Evolutionary conservation across 1,140 invertebrate genomes (phyloP).

Genomic region (Achroia grisella): DNA sequence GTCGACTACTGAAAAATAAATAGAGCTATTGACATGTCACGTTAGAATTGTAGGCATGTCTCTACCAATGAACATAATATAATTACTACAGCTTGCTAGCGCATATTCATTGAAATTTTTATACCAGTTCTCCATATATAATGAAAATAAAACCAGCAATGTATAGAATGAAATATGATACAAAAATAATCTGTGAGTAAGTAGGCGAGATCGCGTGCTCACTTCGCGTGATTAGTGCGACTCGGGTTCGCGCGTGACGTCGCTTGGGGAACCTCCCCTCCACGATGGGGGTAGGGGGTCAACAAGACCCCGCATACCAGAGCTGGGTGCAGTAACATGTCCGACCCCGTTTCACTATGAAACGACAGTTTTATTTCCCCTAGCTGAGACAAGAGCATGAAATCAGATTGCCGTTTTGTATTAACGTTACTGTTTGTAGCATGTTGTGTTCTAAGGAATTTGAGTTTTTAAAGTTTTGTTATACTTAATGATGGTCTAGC

Average conservation of each 20-base stretch:
- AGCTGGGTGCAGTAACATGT: conserved; percentile 46
- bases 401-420: conserved; percentile 26
- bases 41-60: conserved; percentile 9
- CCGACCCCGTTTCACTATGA: conserved; percentile 50
- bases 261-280: conserved; percentile 24
- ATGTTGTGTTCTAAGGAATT: no score
- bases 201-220: conserved; percentile 37
- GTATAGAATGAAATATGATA: conserved; percentile 2
- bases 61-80: not conserved
- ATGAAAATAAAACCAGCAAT: conserved; percentile 8
- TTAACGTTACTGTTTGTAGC: conserved; percentile 9
- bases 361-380: conserved; percentile 58
- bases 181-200: conserved; percentile 13
- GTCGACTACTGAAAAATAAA: conserved; percentile 61
- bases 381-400: conserved; percentile 30
- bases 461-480: no score
- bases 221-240: conserved; percentile 56
- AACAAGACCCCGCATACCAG: conserved; percentile 43
- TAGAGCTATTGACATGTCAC: conserved; percentile 59
- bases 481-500: no score
- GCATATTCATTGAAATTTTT: no score
- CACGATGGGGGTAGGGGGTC: conserved; percentile 22
- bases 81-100: no score
- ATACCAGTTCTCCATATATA: no score
- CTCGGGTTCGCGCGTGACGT: conserved; percentile 48